Evolutionary conservation across 1,140 invertebrate genomes (phyloP), one percentile per base, ranked within the genome.

Genomic region (Drosophila lacteicornis): DNA sequence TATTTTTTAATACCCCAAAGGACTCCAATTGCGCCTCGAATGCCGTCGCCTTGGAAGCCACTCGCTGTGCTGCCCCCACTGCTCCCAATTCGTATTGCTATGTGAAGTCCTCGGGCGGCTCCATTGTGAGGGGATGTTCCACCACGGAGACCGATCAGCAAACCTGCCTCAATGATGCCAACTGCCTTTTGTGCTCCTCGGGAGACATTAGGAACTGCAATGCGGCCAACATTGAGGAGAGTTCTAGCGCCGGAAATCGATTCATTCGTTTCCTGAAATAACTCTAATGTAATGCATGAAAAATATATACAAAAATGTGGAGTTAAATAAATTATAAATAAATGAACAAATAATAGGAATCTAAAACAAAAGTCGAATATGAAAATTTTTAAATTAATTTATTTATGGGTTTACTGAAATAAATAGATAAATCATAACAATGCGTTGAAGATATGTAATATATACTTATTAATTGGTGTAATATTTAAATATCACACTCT

Each of bases 11-110:
- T 12, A 25, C 2, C 13, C 1, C 0, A 25, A 15, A 87, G 83
- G 69, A 92, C 50, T 27, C 71, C 9, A 78, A 85, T 22, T 92
- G 91, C 45, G 76, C 76, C 33, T 73, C 73, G 12, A 82, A 80
- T 36, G 77, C 76, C 1, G 53, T 25, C 7, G 2, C 50, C 3
- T 30, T 92, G 33, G 42, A 22, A n/a, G 76, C 87, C 0, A 19
- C 55, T 0, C 83, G 70, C 8, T 92, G 91, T 30, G 30, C 40
- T 4, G 79, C 82, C 11, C 85, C 91, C 9, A 80, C 91, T 9
- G 79, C 91, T 5, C 43, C 77, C 22, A 92, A 92, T 45, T 92
- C 91, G 0, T 92, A 92, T 57, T 92, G 91, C 46, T 92, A 79
- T 66, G 87, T 81, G 9, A 86, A 87, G 46, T 65, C 78, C 12